These are phyloP conservation scores for human DNA, from an alignment of 2,113 vertebrate species.

Conservation along the genomic window DNA sequence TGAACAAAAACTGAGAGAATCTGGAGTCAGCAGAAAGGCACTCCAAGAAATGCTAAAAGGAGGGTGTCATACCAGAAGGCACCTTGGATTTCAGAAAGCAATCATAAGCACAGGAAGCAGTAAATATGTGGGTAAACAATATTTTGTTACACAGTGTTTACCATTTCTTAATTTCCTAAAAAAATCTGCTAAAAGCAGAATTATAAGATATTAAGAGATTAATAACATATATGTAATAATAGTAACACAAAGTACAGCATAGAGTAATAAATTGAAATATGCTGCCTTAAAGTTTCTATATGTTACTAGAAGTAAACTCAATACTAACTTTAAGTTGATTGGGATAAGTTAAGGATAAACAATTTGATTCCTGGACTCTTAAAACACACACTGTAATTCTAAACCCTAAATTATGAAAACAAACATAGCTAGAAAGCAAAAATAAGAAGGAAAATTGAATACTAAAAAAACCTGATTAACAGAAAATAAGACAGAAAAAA, in stretches of 20 bases:
- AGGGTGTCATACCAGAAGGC: neutral
- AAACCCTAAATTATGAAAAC: neutral
- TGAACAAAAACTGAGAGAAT: neutral
- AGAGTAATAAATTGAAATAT: neutral
- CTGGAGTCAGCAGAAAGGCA: neutral
- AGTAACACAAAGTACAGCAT: neutral
- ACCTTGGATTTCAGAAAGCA: neutral
- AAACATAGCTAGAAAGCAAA: neutral
- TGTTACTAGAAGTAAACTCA: neutral
- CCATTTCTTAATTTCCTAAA: neutral
- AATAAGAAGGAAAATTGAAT: neutral
- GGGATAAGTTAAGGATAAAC: neutral
- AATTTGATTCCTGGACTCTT: neutral
- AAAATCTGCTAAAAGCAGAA: neutral
- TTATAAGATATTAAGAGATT: neutral
- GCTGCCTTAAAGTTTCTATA: rapidly evolving
- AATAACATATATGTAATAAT: neutral
- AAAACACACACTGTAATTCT: neutral
- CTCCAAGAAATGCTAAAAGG: neutral
- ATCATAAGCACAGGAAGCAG: neutral
- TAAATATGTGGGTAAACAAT: neutral
- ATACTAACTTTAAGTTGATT: neutral
- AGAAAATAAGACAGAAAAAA: neutral
- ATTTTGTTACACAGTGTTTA: neutral
- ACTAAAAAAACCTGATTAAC: neutral